Evolutionary conservation across 2,888 invertebrate genomes (phyloP).

Genomic region (Agrochola litura): DNA sequence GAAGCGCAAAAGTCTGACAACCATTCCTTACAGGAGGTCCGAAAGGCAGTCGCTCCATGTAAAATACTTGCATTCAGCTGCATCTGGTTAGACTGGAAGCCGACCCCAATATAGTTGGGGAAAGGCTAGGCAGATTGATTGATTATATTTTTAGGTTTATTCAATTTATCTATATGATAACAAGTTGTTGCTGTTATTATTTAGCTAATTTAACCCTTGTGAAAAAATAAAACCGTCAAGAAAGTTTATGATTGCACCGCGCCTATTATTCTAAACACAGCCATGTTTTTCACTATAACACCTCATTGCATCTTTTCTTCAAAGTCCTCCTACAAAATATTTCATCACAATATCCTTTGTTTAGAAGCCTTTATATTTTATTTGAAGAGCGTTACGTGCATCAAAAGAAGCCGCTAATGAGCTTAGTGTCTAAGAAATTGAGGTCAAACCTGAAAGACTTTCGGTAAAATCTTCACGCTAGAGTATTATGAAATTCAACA

Average conservation of each 20-base stretch:
- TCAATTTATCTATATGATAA: background rate
- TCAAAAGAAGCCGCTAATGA: conserved; percentile 53
- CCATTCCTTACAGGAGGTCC: no score
- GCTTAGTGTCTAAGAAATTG: conserved; percentile 47
- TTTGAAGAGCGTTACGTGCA: conserved; percentile 25
- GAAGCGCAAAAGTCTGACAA: no score
- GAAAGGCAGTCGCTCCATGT: no score
- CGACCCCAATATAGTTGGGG: no score
- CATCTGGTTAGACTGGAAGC: no score
- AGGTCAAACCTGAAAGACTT: conserved; percentile 51
- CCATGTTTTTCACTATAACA: conserved; percentile 2
- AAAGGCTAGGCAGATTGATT: no score
- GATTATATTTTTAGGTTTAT: no score
- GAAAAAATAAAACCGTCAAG: background rate
- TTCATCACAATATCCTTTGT: conserved; percentile 8
- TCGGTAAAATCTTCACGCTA: conserved; percentile 42
- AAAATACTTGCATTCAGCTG: no score
- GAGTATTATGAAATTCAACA: conserved; percentile 45
- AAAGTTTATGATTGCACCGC: background rate
- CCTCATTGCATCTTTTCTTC: background rate
- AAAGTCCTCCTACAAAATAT: conserved; percentile 1
- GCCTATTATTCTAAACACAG: conserved; percentile 11
- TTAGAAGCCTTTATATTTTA: conserved; percentile 11
- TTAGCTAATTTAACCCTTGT: background rate
- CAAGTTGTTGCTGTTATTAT: background rate